Base-by-base conservation (phyloP, 1,140 invertebrate species). In the Caenorhabditis brenneri region DNA sequence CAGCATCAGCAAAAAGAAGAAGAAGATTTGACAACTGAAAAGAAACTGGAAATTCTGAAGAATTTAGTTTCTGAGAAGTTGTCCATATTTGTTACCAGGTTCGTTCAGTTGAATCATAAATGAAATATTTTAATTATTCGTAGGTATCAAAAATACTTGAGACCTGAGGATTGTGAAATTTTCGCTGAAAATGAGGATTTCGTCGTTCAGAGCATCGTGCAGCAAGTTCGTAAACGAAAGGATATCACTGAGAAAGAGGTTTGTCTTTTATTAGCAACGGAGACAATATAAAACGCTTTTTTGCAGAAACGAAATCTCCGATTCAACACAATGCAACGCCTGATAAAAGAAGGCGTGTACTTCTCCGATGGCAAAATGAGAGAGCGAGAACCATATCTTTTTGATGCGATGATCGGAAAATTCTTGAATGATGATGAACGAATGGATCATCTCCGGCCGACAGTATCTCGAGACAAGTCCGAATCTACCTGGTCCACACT, bases 351-450 rank as follows among this genome's bases (percentile, higher is more conserved):
- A 82, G 93, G 94, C 49, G 92, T 93, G 31, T 97, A 97, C 91
- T 97, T 97, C 88, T 95, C 94, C 91, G 95, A 97, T 90, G 93
- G 93, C 83, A 95, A 96, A 93, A 97, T 97, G 96, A 95, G 95
- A 93, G 94, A 94, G 87, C 91, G 96, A 86, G 95, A 96, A 91
- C 96, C 96, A 0, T 92, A 95, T 79, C 90, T 97, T 0, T 97
- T 95, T 92, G 95, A 97, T 79, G 94, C 96, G 88, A 91, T 97
- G 80, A 92, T 97, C 80, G 96, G 95, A 0, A 94, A 94, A 88
- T 96, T 95, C 91, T 90, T 96, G 84, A 94, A 94, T 9, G 93
- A 94, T 80, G 93, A 95, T 89, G 88, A 90, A 58, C 87, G 85
- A 86, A 78, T 42, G 36, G 65, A 82, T 27, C 27, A 87, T 49